These are phyloP conservation scores for Sericinus montela DNA, from an alignment of 2,888 invertebrate species.

Conservation along the genomic window DNA sequence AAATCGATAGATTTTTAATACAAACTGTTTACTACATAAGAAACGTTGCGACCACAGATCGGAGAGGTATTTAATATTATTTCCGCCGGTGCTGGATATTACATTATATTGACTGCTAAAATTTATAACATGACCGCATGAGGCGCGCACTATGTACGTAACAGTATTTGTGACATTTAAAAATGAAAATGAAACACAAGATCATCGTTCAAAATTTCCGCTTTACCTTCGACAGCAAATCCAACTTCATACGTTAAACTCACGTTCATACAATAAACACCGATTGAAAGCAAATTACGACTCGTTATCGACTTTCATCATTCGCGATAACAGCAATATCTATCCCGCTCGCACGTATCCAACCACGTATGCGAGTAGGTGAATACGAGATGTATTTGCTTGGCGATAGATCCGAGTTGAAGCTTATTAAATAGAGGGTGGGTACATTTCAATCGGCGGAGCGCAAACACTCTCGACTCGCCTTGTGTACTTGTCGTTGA, in stretches of 20 bases:
- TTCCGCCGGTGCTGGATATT: too few species aligned
- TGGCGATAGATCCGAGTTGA: constrained; percentile 21
- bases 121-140: too few species aligned
- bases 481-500: constrained; percentile 20
- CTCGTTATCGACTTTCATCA: constrained; percentile 4
- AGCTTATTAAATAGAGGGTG: constrained; percentile 45
- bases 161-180: too few species aligned
- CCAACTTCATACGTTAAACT: background rate
- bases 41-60: too few species aligned
- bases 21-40: too few species aligned
- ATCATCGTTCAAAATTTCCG: too few species aligned
- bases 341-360: background rate
- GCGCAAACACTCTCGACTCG: constrained; percentile 26
- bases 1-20: too few species aligned
- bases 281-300: constrained; percentile 18
- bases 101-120: too few species aligned
- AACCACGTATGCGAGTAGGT: constrained; percentile 1
- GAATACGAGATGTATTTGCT: constrained; percentile 23
- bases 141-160: too few species aligned
- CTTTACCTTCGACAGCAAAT: too few species aligned
- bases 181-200: too few species aligned
- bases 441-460: constrained; percentile 30
- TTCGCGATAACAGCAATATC: background rate
- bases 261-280: constrained; percentile 16
- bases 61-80: too few species aligned